Evolutionary conservation across 2,888 invertebrate genomes (phyloP).

Genomic region (Xanthorhoe spadicearia): DNA sequence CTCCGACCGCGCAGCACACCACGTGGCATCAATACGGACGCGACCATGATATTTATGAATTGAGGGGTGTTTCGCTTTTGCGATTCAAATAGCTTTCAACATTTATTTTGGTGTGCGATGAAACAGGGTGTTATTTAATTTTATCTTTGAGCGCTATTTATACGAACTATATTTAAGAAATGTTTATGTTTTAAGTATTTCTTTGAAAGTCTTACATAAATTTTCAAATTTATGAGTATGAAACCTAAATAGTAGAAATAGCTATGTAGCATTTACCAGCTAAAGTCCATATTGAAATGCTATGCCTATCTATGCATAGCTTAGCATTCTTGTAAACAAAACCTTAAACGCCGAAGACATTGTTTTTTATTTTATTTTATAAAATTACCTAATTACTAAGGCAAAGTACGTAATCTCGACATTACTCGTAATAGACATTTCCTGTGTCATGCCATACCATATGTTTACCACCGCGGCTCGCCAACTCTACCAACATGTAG

Average conservation of each 20-base stretch:
- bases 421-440: slow-evolving; percentile 56
- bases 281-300: too few relatives aligned
- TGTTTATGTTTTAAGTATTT: too few relatives aligned
- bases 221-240: too few relatives aligned
- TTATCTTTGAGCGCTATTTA: slow-evolving; percentile 20
- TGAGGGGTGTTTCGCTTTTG: slow-evolving; percentile 47
- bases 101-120: slow-evolving; percentile 29
- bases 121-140: slow-evolving; percentile 23
- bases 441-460: slow-evolving; percentile 58
- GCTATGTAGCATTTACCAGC: too few relatives aligned
- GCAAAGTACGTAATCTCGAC: slow-evolving; percentile 55
- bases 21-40: slow-evolving; percentile 60
- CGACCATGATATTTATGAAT: slow-evolving; percentile 56
- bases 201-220: too few relatives aligned
- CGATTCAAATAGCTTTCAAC: slow-evolving; percentile 33
- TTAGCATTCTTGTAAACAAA: too few relatives aligned
- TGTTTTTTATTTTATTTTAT: too few relatives aligned
- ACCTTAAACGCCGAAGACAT: too few relatives aligned
- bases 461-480: slow-evolving; percentile 53
- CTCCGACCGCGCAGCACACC: slow-evolving; percentile 54
- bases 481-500: slow-evolving; percentile 42
- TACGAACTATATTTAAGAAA: slow-evolving; percentile 1
- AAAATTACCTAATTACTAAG: too few relatives aligned
- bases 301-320: too few relatives aligned
- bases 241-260: too few relatives aligned